Evolutionary conservation across 1,140 invertebrate genomes (phyloP).

Genomic region (Caenorhabditis tropicalis): DNA sequence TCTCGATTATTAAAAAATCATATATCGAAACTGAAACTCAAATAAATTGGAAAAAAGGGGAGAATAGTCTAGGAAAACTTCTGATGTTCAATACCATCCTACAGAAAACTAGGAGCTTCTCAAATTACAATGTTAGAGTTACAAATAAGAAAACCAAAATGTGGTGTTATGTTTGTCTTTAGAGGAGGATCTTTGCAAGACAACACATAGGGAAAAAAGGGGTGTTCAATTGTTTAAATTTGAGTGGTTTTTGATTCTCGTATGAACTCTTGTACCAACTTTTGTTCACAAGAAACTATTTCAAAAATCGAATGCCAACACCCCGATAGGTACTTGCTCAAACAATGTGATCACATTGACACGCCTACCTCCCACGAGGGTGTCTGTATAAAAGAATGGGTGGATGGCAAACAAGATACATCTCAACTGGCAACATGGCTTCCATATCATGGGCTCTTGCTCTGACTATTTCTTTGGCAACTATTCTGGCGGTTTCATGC

Average conservation of each 20-base stretch:
- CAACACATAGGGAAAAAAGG: neutral
- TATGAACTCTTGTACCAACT: conserved; percentile 29
- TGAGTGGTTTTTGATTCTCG: conserved; percentile 6
- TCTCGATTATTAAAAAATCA: too few species aligned
- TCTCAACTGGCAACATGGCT: neutral
- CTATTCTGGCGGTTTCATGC: neutral
- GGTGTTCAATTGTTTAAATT: conserved; percentile 6
- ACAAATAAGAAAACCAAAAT: neutral
- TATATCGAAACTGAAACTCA: too few species aligned
- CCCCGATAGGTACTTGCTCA: conserved; percentile 21
- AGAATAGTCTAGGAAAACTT: too few species aligned
- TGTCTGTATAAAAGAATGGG: conserved; percentile 18
- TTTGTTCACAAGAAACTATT: conserved; percentile 26
- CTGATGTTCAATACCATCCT: too few species aligned
- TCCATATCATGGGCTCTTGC: neutral
- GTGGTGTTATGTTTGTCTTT: neutral
- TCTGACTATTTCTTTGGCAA: neutral
- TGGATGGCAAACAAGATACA: conserved; percentile 21
- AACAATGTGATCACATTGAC: conserved; percentile 33
- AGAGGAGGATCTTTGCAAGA: neutral
- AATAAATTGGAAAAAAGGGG: too few species aligned
- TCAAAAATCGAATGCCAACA: conserved; percentile 29
- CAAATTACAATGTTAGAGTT: neutral
- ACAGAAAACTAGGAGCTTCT: too few species aligned
- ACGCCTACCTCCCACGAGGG: conserved; percentile 24